phyloP scores from a whole-genome alignment of 2,797 vertebrate species.

The Avahi laniger region DNA sequence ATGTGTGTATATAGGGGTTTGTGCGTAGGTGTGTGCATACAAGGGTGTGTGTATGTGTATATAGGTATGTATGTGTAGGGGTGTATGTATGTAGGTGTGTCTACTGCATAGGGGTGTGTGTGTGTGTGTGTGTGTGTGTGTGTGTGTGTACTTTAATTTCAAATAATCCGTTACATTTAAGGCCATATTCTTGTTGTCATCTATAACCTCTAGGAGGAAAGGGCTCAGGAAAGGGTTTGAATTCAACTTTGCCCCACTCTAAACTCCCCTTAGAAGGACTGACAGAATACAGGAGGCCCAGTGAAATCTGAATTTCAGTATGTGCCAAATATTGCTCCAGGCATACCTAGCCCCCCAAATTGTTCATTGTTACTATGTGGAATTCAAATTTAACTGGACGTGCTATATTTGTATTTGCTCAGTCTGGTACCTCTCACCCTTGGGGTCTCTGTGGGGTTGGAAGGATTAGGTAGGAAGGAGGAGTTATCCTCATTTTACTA shows the following conservation, averaged over 20 bases:
- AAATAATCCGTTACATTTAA: not conserved
- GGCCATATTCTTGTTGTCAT: not conserved
- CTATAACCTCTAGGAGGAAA: too few species aligned
- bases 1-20: not conserved
- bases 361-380: not conserved
- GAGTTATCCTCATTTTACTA: too few species aligned
- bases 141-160: not conserved
- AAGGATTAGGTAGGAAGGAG: not conserved
- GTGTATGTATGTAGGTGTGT: not conserved
- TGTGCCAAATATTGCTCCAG: not conserved
- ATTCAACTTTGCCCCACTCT: too few species aligned
- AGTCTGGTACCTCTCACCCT: not conserved
- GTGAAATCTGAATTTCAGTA: not conserved
- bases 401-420: not conserved
- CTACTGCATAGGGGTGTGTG: too few species aligned
- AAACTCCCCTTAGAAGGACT: not conserved
- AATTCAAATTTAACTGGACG: not conserved
- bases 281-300: not conserved
- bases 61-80: too few species aligned
- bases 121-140: not conserved
- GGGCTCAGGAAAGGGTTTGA: not conserved
- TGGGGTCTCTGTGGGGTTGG: not conserved
- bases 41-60: rapidly evolving
- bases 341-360: not conserved
- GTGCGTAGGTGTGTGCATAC: not conserved